phyloP scores from a whole-genome alignment of 2,797 vertebrate species.

The Acanthiza pusilla region DNA sequence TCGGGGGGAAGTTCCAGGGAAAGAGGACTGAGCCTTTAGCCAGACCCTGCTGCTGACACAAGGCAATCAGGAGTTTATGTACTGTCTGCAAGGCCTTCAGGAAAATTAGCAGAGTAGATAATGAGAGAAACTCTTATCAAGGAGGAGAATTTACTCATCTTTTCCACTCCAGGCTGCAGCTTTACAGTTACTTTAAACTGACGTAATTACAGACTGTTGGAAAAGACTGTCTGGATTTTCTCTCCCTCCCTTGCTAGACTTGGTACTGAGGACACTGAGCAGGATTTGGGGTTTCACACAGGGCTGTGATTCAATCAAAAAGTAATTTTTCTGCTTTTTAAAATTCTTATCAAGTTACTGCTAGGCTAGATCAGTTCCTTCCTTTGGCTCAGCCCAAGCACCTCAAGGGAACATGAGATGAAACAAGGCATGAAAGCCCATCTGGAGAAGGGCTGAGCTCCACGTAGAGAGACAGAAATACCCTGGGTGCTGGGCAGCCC shows the following conservation, averaged over 20 bases:
- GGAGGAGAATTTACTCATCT: not conserved
- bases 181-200: not conserved
- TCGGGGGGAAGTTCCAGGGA: fast-evolving
- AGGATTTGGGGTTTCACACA: not conserved
- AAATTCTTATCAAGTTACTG: not conserved
- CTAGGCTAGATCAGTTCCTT: not conserved
- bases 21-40: not conserved
- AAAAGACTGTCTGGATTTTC: not conserved
- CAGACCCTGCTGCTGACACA: not conserved
- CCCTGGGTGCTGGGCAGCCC: not conserved
- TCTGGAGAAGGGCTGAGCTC: not conserved
- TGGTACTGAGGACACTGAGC: not conserved
- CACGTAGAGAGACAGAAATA: not conserved
- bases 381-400: not conserved
- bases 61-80: not conserved
- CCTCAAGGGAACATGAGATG: not conserved
- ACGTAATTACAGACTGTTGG: not conserved
- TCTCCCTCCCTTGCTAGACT: not conserved
- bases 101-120: not conserved
- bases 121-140: not conserved
- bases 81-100: not conserved
- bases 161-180: not conserved
- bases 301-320: not conserved
- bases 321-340: not conserved
- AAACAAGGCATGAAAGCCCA: not conserved